A percentile compares a stretch with the other conserved stretches of the same genome.
phyloP scores from a whole-genome alignment of 1,140 invertebrate genomes.

The Drosophila repleta region DNA sequence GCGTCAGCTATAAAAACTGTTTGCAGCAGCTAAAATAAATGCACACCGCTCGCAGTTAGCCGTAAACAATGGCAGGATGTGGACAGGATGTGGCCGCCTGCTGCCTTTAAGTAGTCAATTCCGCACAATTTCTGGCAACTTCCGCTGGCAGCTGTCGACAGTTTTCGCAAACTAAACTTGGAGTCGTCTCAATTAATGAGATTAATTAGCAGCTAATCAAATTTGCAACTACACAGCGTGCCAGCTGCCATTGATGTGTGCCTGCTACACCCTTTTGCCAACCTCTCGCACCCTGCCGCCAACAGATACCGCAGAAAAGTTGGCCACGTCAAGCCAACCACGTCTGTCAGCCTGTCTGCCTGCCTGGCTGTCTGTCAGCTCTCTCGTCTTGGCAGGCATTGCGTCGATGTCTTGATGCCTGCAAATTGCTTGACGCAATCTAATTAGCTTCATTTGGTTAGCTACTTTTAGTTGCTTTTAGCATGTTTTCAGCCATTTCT shows the following conservation, averaged over 20 bases:
- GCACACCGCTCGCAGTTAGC: neutral
- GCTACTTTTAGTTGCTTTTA: slow-evolving; percentile 71
- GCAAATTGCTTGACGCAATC: slow-evolving; percentile 74
- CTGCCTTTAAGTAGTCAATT: slow-evolving; percentile 51
- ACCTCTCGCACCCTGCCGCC: neutral
- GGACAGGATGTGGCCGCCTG: slow-evolving; percentile 18
- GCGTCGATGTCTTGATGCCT: slow-evolving; percentile 49
- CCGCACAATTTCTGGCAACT: slow-evolving; percentile 70
- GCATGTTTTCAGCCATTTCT: slow-evolving; percentile 42
- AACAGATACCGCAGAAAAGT: slow-evolving; percentile 22
- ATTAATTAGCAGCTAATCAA: slow-evolving; percentile 79
- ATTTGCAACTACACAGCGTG: slow-evolving; percentile 65
- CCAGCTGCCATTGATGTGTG: slow-evolving; percentile 45
- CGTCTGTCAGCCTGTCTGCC: slow-evolving; percentile 23
- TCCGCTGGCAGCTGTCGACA: slow-evolving; percentile 63
- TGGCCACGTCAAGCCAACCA: slow-evolving; percentile 34
- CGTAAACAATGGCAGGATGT: slow-evolving; percentile 32
- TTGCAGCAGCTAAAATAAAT: slow-evolving; percentile 47
- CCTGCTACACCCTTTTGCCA: neutral
- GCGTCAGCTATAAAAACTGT: slow-evolving; percentile 43
- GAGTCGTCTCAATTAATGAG: slow-evolving; percentile 73
- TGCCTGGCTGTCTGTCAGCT: slow-evolving; percentile 17
- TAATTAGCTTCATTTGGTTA: slow-evolving; percentile 76
- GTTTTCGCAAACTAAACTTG: slow-evolving; percentile 45
- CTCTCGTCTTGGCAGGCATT: slow-evolving; percentile 17